Percentiles rank a stretch among this genome's conserved stretches.
phyloP scores from a whole-genome alignment of 2,888 invertebrate genomes.

The Monopis laevigella region DNA sequence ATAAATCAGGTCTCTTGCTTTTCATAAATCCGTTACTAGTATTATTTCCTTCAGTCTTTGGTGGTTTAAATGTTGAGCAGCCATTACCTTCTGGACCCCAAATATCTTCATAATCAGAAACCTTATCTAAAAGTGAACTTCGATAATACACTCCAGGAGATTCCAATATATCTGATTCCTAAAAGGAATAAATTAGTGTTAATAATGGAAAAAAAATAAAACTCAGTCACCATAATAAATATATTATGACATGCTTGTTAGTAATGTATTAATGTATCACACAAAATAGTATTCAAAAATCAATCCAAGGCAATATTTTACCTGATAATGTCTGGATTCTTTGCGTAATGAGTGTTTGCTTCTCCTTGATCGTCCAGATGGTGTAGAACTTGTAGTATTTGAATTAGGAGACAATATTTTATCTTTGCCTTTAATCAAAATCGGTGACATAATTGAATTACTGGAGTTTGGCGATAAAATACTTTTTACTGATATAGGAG shows the following conservation, averaged over 20 bases:
- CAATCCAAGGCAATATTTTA: constrained; percentile 27
- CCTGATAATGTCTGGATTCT: constrained; percentile 77
- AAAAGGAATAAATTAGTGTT: constrained; percentile 27
- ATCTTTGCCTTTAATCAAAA: constrained; percentile 48
- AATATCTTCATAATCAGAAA: constrained; percentile 95
- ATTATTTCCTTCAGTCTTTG: constrained; percentile 45
- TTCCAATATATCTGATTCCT: constrained; percentile 85
- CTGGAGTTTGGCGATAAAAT: constrained; percentile 53
- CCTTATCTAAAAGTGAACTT: constrained; percentile 89
- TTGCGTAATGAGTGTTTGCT: constrained; percentile 70
- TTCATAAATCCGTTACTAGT: constrained; percentile 61
- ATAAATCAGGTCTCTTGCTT: constrained; percentile 67
- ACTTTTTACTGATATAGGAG: constrained; percentile 58
- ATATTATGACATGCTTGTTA: constrained; percentile 33
- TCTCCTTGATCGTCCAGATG: constrained; percentile 65
- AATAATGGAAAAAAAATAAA: background rate
- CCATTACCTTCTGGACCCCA: constrained; percentile 77
- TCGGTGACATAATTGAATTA: constrained; percentile 45
- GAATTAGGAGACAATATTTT: constrained; percentile 55
- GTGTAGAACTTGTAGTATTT: constrained; percentile 62
- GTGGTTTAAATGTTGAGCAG: constrained; percentile 57
- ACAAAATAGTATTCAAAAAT: constrained; percentile 3
- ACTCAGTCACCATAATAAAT: background rate
- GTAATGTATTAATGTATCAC: constrained; percentile 21
- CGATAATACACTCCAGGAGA: constrained; percentile 84